Base-by-base conservation (phyloP, 1,140 invertebrate genomes). In the Brachionus manjavacas region DNA sequence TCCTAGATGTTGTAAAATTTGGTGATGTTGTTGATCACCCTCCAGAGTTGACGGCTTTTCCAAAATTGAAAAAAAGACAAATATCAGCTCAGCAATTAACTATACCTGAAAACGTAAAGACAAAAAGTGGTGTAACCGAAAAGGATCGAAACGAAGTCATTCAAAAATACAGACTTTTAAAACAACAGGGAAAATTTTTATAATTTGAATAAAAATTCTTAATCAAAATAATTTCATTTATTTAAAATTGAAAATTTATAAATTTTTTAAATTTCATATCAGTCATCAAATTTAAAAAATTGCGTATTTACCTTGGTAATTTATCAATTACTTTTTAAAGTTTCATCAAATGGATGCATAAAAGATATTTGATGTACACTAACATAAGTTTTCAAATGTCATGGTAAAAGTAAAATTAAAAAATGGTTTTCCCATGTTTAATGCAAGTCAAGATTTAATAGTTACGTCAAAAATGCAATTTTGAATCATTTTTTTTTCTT, bases 171-270 rank as follows among this genome's bases (percentile, higher is more conserved):
- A 60, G 79, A 64, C 52, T 81, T 43, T 12, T 81, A 28, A 81
- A 81, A 31, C 52, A 81, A 68, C 49, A 64, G 16, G 79, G 79
- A 39, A 81, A 81, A 81, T 64, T 81, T 14, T 64, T 35, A 20
- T 81, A 9, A 81, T 35, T 46, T 12, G 3, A 46, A 46, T 46
- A 46, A 46, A 46, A 46, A 12, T 12, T 46, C 11, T 14, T 14
- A 46, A 46, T n/a, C n/a, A 46, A 46, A 46, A 12, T 46, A 0
- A 12, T 46, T 46, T 46, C 7, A 46, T 12, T 46, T 46, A 46
- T 23, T 23, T 64, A 7, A 9, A 11, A 11, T 9, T 7, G 14
- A 46, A 46, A 46, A 46, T 1, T 31, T 3, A 31, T 31, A 3
- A 31, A 31, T 31, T 6, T 35, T 35, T 6, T 35, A 35, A 35